Base-by-base conservation (phyloP, 2,797 vertebrate genomes). In the Paratrypauchen microcephalus region DNA sequence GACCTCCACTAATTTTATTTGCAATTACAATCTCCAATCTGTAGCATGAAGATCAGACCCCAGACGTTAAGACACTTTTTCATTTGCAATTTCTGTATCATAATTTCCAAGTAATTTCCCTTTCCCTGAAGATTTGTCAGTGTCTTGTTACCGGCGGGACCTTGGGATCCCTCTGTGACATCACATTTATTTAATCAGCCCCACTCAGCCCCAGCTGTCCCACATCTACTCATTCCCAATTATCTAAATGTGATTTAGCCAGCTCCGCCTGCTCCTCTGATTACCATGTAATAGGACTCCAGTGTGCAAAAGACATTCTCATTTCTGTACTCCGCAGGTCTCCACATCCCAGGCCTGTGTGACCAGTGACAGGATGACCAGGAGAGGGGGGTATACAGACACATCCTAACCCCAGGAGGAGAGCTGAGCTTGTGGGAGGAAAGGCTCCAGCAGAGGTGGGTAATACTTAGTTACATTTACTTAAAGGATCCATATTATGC, bases 181-280 rank as follows among this genome's bases (percentile, higher is more conserved):
- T 80, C 80, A 82, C 78, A 85, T 86, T 81, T 84, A 90, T 91
- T 86, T 82, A 90, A 89, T 89, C 84, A 92, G 84, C 83, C 80
- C 83, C 65, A 60, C 74, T 73, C 77, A 82, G 75, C 79, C 84
- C 85, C 88, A 89, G 88, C 87, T 91, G 85, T 90, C 89, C 85
- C 74, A 85, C 84, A 85, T 85, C 81, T 87, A 90, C 87, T 87
- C 84, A 88, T 84, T 84, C 80, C 79, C 89, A 89, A 90, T 92
- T 89, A 92, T 87, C 83, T 76, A 87, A 92, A 90, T 91, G 84
- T 86, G 86, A 90, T 91, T 90, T 88, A 79, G 80, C 81, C 82
- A 76, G 80, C 74, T 87, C 77, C 81, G 71, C 77, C 79, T 83
- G 86, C 73, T 72, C 75, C 74, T 76, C 84, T 90, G 86, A 90